Base-by-base conservation (phyloP, 2,797 vertebrate genomes). In the Typhlichthys subterraneus region DNA sequence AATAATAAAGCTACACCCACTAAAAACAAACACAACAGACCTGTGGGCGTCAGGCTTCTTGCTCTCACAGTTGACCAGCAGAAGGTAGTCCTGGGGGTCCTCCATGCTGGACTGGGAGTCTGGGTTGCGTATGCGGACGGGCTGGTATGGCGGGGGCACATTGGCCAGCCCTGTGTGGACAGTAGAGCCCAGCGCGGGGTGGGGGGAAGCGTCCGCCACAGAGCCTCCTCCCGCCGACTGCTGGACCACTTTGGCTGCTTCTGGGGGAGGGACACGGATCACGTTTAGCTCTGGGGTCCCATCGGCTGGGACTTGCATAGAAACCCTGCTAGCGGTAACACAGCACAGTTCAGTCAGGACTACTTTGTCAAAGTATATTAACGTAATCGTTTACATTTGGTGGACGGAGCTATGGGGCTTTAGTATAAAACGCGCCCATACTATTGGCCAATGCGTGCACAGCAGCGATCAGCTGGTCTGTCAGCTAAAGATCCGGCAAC, bases 51-150 rank as follows among this genome's bases (percentile, higher is more conserved):
- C 97, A 10, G 96, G 97, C 86, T 96, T 99, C 93, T 98, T 99
- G 93, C 96, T 99, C 91, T 98, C 95, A 91, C 97, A 99, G 93
- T 99, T 97, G 85, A 94, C 93, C 74, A 99, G 92, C 93, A 96
- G 93, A 85, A 99, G 90, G 89, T 99, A 99, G 90, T 99, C 98
- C 90, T 98, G 97, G 60, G 95, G 96, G 83, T 98, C 98, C 47
- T 98, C 98, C 83, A 95, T 94, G 75, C 93, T 94, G 73, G 94
- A 95, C 71, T 94, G 94, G 63, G 95, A 87, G 58, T 97, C 96
- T 69, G 95, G 83, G 65, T 93, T 94, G 29, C 95, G 94, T 63
- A 98, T 90, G 4, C 91, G 97, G 81, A 99, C 95, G 0, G 98
- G 93, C 67, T 97, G 98, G 53, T 99, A 99, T 0, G 97, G 95